Percentiles rank a stretch among this genome's conserved stretches.
These are phyloP conservation scores for Nasalis larvatus DNA, from an alignment of 2,113 vertebrate genomes.

Conservation along the genomic window DNA sequence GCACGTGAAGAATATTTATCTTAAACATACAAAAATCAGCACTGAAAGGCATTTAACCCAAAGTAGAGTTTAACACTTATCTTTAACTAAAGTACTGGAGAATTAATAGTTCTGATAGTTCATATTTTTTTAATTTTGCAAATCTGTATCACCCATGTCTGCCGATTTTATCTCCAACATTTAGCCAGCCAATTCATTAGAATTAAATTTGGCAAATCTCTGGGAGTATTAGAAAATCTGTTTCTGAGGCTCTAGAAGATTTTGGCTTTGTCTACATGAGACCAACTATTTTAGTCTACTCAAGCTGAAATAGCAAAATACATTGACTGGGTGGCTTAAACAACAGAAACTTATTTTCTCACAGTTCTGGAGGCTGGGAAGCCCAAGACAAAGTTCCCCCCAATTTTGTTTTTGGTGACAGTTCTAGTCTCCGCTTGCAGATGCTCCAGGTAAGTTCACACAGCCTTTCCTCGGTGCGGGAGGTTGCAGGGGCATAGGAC, in stretches of 20 bases:
- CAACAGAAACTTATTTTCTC: neutral
- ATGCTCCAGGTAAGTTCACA: neutral
- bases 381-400: neutral
- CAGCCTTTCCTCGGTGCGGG: neutral
- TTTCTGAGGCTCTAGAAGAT: neutral
- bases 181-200: conserved; percentile 6
- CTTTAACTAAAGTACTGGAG: conserved; percentile 54
- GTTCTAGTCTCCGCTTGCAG: neutral
- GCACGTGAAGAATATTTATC: neutral
- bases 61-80: neutral
- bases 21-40: conserved; percentile 20
- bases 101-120: conserved; percentile 61
- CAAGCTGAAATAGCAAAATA: neutral
- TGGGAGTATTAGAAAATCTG: conserved; percentile 10
- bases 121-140: conserved; percentile 20
- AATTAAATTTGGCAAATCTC: conserved; percentile 23
- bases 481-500: accelerated
- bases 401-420: neutral
- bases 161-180: conserved; percentile 36
- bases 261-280: neutral
- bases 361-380: neutral
- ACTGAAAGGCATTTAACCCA: neutral
- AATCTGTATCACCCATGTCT: neutral
- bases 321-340: neutral
- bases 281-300: neutral